These are phyloP conservation scores for Cordilura impudica DNA, from an alignment of 2,888 invertebrate genomes.

Conservation along the genomic window DNA sequence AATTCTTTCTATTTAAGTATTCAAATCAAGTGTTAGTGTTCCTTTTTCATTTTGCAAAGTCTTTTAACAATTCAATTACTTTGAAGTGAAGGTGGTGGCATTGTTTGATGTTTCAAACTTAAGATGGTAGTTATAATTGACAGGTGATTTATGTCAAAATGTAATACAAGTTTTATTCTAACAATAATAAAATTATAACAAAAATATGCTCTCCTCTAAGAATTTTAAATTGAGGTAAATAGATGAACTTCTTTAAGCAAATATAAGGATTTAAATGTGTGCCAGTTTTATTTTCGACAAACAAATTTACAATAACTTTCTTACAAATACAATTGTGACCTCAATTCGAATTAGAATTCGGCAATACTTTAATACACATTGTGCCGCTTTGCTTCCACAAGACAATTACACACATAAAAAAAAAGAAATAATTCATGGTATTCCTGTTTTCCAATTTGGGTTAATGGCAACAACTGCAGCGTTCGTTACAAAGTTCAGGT, in stretches of 20 bases:
- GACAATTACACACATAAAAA: constrained; percentile 13
- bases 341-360: neutral
- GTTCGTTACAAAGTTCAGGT: neutral
- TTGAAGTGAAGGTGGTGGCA: neutral
- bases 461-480: constrained; percentile 25
- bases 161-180: neutral
- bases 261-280: neutral
- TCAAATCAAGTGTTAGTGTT: constrained; percentile 19
- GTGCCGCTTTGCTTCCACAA: neutral
- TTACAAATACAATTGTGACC: constrained; percentile 1
- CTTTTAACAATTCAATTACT: constrained; percentile 41
- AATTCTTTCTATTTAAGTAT: constrained; percentile 16
- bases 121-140: constrained; percentile 37
- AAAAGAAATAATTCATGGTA: neutral
- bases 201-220: neutral
- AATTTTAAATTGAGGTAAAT: neutral
- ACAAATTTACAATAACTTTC: neutral
- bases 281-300: neutral
- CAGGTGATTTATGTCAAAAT: constrained; percentile 46
- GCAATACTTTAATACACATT: neutral
- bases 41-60: neutral
- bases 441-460: constrained; percentile 55
- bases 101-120: neutral
- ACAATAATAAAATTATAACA: neutral
- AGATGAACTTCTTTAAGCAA: neutral